phyloP scores from a whole-genome alignment of 1,140 invertebrate genomes.

The Onthophagus taurus region DNA sequence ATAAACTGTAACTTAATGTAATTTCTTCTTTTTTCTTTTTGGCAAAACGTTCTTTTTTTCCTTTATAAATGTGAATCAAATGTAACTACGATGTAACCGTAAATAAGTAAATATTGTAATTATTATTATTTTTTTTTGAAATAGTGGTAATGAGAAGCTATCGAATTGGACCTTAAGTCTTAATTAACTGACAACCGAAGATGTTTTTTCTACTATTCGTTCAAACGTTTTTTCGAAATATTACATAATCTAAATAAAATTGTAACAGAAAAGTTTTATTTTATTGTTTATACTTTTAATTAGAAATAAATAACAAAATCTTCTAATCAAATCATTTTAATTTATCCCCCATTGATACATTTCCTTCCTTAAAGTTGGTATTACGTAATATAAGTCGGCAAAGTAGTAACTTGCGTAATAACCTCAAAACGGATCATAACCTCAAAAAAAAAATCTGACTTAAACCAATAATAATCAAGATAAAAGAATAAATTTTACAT shows the following conservation, averaged over 20 bases:
- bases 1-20: too few species aligned
- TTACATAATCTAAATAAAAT: conserved; percentile 6
- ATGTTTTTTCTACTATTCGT: background rate
- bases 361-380: too few species aligned
- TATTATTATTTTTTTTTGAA: background rate
- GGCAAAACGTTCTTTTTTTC: conserved; percentile 3
- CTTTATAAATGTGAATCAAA: conserved; percentile 5
- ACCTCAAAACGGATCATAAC: too few species aligned
- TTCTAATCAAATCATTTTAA: too few species aligned
- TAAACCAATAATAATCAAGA: background rate
- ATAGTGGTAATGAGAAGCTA: background rate
- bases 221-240: conserved; percentile 1
- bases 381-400: too few species aligned
- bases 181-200: background rate
- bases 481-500: background rate
- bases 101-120: background rate
- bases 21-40: too few species aligned
- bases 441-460: too few species aligned
- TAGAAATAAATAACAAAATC: conserved; percentile 11
- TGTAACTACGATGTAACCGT: conserved; percentile 1
- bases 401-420: too few species aligned
- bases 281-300: conserved; percentile 11
- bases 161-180: background rate
- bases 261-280: background rate
- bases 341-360: too few species aligned